Evolutionary conservation across 2,113 vertebrate genomes (phyloP).

Genomic region (Poecilia latipinna): DNA sequence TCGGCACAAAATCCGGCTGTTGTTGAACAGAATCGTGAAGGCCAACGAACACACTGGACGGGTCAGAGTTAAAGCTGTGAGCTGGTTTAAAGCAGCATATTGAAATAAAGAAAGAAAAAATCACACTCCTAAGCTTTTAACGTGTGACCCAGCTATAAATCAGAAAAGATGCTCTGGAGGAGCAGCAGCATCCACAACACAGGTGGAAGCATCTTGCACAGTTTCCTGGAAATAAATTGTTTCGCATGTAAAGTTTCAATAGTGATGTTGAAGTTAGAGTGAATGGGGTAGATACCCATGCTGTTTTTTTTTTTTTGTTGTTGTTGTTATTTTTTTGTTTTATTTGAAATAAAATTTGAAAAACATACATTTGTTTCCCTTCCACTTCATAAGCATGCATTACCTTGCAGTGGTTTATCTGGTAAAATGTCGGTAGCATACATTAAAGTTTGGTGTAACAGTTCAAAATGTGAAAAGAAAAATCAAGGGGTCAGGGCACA

Average conservation of each 20-base stretch:
- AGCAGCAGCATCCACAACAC: neutral
- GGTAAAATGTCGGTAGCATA: neutral
- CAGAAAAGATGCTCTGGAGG: neutral
- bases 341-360: neutral
- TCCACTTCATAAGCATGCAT: neutral
- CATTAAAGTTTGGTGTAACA: neutral
- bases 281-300: neutral
- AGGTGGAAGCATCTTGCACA: too few species aligned
- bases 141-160: too few species aligned
- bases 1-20: too few species aligned
- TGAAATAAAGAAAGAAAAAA: too few species aligned
- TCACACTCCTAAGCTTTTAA: too few species aligned
- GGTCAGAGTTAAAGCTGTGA: too few species aligned
- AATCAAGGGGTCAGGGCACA: neutral
- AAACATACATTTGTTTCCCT: neutral
- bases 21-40: too few species aligned
- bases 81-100: too few species aligned
- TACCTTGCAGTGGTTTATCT: neutral
- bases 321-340: too few species aligned
- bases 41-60: too few species aligned
- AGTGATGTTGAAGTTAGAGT: neutral
- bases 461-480: neutral
- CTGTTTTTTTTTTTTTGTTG: too few species aligned
- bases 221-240: too few species aligned
- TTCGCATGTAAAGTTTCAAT: neutral